These are phyloP conservation scores for Eurystomus glaucurus DNA, from an alignment of 2,797 vertebrate species.

Conservation along the genomic window DNA sequence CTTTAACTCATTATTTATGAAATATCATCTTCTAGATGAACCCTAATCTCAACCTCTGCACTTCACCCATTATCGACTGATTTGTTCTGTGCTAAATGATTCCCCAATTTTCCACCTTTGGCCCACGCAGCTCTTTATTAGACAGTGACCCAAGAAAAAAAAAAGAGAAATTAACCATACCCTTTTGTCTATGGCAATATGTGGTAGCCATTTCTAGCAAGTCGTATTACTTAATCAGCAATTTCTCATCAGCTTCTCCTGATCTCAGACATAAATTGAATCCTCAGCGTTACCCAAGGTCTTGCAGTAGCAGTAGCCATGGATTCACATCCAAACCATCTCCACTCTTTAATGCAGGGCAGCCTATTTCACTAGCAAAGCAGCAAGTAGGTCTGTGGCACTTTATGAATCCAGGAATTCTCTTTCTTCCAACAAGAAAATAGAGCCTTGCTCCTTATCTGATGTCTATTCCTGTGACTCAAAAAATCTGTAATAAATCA, in stretches of 20 bases:
- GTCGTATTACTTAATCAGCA: background rate
- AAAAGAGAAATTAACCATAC: background rate
- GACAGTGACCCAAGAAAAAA: background rate
- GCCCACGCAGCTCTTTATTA: background rate
- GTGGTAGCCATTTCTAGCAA: background rate
- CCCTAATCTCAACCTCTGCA: background rate
- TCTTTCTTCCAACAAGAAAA: background rate
- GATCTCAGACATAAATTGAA: background rate
- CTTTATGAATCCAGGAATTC: background rate
- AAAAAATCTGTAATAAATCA: background rate
- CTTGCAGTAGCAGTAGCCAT: fast-evolving
- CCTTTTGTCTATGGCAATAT: background rate
- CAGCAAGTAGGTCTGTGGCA: background rate
- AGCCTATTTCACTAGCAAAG: background rate
- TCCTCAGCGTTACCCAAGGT: background rate
- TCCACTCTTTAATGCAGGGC: background rate
- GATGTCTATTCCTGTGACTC: background rate
- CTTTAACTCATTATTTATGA: background rate
- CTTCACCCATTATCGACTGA: fast-evolving
- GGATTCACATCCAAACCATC: background rate
- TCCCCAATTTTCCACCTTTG: background rate
- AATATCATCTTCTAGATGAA: background rate
- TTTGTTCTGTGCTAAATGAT: background rate
- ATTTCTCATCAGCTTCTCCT: background rate
- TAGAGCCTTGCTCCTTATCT: background rate